Evolutionary conservation across 1,140 invertebrate species (phyloP).

Genomic region (Dufourea novaeangliae): DNA sequence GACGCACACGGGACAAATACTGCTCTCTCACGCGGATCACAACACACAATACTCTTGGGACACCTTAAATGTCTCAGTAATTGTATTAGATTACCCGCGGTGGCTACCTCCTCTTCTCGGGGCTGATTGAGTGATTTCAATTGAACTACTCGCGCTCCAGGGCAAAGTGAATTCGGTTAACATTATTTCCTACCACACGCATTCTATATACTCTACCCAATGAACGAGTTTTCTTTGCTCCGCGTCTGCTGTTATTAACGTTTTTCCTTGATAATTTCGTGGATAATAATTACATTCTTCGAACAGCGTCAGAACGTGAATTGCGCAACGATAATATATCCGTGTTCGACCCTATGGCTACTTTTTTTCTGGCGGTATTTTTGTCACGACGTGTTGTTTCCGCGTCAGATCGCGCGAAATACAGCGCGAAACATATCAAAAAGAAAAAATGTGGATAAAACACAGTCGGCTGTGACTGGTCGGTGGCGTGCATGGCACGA

Average conservation of each 20-base stretch:
- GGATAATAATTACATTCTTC: not conserved
- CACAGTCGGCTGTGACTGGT: too few relatives aligned
- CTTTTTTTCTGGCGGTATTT: not conserved
- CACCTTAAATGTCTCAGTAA: conserved; percentile 43
- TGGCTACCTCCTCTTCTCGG: conserved; percentile 40
- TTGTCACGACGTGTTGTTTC: not conserved
- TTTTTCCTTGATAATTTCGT: not conserved
- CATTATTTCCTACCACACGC: conserved; percentile 13
- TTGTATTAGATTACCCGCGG: conserved; percentile 68
- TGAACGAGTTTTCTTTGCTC: not conserved
- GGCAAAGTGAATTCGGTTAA: conserved; percentile 71
- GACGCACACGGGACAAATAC: too few relatives aligned
- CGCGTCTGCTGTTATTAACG: not conserved
- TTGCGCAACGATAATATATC: not conserved
- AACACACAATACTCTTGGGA: too few relatives aligned
- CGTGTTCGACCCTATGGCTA: not conserved
- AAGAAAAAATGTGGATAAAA: not conserved
- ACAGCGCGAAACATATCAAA: not conserved
- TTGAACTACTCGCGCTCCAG: conserved; percentile 67
- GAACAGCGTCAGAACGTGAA: not conserved
- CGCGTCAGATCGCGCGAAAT: not conserved
- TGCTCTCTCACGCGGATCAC: too few relatives aligned
- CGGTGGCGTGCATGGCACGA: too few relatives aligned
- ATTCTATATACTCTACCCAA: too few relatives aligned
- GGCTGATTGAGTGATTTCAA: conserved; percentile 75